Percentiles rank a stretch among this genome's conserved stretches.
Evolutionary conservation across 2,888 invertebrate species (phyloP).

Genomic region (Hirtodrosophila alboralis): DNA sequence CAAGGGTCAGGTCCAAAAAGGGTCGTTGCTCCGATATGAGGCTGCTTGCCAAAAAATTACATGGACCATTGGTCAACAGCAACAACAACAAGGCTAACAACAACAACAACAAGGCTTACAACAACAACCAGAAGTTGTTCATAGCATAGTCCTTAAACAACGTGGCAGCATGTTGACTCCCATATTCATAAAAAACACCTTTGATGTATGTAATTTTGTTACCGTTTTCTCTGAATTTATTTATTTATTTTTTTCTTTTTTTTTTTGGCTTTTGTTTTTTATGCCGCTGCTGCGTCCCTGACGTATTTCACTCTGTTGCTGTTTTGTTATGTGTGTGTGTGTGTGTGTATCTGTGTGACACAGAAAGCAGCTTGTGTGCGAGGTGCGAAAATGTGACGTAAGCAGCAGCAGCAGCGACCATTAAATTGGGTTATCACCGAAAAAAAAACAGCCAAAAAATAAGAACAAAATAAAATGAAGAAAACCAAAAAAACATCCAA

Average conservation of each 20-base stretch:
- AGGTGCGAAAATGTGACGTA: slow-evolving; percentile 76
- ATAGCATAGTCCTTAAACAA: slow-evolving; percentile 50
- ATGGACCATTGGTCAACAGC: slow-evolving; percentile 74
- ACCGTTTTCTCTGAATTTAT: slow-evolving; percentile 61
- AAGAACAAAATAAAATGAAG: too few relatives aligned
- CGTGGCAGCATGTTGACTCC: slow-evolving; percentile 34
- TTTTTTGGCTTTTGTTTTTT: too few relatives aligned
- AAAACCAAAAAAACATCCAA: too few relatives aligned
- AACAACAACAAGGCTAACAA: slow-evolving; percentile 37
- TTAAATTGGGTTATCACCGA: slow-evolving; percentile 70
- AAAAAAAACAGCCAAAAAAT: too few relatives aligned
- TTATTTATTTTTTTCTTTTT: too few relatives aligned
- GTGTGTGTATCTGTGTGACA: slow-evolving; percentile 60
- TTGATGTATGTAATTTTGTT: slow-evolving; percentile 77
- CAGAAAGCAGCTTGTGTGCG: slow-evolving; percentile 67
- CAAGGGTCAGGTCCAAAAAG: slow-evolving; percentile 46
- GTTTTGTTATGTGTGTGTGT: slow-evolving; percentile 32
- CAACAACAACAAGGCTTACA: slow-evolving; percentile 8
- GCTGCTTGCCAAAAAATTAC: slow-evolving; percentile 78
- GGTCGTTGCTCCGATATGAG: slow-evolving; percentile 66
- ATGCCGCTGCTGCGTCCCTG: slow-evolving; percentile 47
- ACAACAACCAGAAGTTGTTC: slow-evolving; percentile 15
- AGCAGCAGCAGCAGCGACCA: slow-evolving; percentile 59
- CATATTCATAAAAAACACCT: slow-evolving; percentile 72
- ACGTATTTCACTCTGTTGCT: slow-evolving; percentile 37